Evolutionary conservation across 92 coral and sea anemone species (phyloP).

Genomic region (Scolanthus callimorphus): DNA sequence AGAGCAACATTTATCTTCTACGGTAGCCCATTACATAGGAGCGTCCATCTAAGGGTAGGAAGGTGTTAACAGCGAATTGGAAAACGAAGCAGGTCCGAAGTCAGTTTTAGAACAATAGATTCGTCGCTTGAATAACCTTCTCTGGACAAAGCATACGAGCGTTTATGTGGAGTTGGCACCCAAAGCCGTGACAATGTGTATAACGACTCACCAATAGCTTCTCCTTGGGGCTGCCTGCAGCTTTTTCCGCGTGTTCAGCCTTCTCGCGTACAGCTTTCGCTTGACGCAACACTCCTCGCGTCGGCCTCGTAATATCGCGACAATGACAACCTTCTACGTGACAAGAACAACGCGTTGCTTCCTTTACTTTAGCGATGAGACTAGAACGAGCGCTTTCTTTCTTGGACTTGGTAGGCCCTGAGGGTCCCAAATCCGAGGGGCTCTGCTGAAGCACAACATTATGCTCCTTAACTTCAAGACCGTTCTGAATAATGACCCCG

Average conservation of each 20-base stretch:
- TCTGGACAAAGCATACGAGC: too few species aligned
- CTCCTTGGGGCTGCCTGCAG: slow-evolving; percentile 18
- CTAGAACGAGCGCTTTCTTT: slow-evolving; percentile 21
- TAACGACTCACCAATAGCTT: slow-evolving; percentile 71
- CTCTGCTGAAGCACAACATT: slow-evolving; percentile 7
- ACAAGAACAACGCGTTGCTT: slow-evolving; percentile 53
- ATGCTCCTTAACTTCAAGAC: slow-evolving; percentile 58
- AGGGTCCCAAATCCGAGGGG: slow-evolving; percentile 10
- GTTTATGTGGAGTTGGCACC: background rate
- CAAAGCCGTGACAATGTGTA: too few species aligned
- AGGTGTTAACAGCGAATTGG: too few species aligned
- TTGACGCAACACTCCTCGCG: slow-evolving; percentile 53
- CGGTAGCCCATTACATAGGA: too few species aligned
- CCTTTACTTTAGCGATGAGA: slow-evolving; percentile 64
- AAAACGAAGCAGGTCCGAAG: too few species aligned
- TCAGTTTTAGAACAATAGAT: too few species aligned
- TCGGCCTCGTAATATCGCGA: slow-evolving; percentile 72
- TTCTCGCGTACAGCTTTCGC: slow-evolving; percentile 35
- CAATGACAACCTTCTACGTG: slow-evolving; percentile 61
- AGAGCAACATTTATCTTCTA: too few species aligned
- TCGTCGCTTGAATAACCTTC: too few species aligned
- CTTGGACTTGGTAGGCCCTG: background rate
- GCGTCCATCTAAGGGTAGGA: too few species aligned
- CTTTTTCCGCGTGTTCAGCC: slow-evolving; percentile 2
- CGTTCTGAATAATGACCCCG: slow-evolving; percentile 81